These are phyloP conservation scores for Cherax destructor DNA, from an alignment of 1,140 invertebrate genomes.

Conservation along the genomic window DNA sequence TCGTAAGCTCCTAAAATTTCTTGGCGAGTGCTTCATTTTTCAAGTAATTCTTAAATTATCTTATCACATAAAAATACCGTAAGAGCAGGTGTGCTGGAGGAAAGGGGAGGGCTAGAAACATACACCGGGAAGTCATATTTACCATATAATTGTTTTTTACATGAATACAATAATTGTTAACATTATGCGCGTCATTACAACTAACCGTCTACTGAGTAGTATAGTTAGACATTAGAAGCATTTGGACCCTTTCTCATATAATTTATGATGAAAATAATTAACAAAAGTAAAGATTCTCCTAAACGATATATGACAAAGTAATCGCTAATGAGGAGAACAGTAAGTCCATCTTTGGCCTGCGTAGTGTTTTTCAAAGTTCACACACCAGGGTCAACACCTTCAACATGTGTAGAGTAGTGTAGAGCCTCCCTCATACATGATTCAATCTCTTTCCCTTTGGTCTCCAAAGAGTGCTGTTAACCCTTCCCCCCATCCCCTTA, in stretches of 20 bases:
- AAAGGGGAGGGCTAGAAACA: neutral
- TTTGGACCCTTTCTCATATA: constrained; percentile 14
- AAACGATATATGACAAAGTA: neutral
- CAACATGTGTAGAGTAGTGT: no score
- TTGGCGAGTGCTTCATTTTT: no score
- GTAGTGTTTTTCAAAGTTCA: neutral
- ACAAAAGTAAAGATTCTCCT: neutral
- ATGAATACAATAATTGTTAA: constrained; percentile 5
- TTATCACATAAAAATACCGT: no score
- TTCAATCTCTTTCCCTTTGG: no score
- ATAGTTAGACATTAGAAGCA: constrained; percentile 10
- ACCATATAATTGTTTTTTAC: constrained; percentile 11
- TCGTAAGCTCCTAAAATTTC: no score
- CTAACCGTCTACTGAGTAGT: neutral
- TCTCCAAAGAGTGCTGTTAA: no score
- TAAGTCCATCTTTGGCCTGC: neutral
- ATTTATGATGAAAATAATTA: neutral
- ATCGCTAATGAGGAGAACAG: neutral
- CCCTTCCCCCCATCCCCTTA: no score
- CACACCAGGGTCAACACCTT: no score
- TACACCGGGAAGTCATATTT: neutral
- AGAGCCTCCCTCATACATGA: no score
- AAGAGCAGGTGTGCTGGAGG: no score
- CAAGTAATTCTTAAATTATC: no score
- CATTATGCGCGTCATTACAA: neutral